phyloP scores from a whole-genome alignment of 2,113 vertebrate genomes.

The Thamnophis sirtalis region DNA sequence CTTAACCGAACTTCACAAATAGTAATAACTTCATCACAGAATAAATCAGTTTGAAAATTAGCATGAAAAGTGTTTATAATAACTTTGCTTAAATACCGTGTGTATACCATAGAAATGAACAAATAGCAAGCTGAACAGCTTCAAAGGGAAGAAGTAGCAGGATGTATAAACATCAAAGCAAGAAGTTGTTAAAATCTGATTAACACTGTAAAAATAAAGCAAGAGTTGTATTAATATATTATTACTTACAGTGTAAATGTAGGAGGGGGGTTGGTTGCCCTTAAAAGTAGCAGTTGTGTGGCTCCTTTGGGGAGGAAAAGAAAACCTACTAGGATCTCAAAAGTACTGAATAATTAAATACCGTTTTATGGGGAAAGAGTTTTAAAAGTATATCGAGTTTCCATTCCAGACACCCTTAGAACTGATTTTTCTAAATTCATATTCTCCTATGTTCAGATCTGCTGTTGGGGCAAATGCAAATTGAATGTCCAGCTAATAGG shows the following conservation, averaged over 20 bases:
- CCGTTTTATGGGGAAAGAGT: not conserved
- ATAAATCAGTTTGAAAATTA: not conserved
- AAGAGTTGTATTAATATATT: not conserved
- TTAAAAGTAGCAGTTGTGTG: not conserved
- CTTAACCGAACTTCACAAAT: not conserved
- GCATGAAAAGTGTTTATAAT: not conserved
- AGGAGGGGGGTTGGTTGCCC: not conserved
- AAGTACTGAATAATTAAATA: not conserved
- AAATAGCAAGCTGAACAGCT: not conserved
- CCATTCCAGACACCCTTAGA: not conserved
- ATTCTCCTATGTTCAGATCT: not conserved
- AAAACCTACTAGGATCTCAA: not conserved
- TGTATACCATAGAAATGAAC: not conserved
- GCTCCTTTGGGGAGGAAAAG: not conserved
- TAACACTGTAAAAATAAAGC: not conserved
- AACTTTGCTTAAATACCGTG: not conserved
- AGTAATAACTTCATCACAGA: not conserved
- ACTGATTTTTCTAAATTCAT: not conserved
- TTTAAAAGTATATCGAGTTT: not conserved
- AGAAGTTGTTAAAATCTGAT: not conserved
- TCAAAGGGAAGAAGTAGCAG: not conserved
- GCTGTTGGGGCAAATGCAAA: not conserved
- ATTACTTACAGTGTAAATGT: not conserved
- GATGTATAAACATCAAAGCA: not conserved
- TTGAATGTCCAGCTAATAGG: not conserved